Conservation (phyloP, 2,888 invertebrate species). For the Amblyteles armatorius region DNA sequence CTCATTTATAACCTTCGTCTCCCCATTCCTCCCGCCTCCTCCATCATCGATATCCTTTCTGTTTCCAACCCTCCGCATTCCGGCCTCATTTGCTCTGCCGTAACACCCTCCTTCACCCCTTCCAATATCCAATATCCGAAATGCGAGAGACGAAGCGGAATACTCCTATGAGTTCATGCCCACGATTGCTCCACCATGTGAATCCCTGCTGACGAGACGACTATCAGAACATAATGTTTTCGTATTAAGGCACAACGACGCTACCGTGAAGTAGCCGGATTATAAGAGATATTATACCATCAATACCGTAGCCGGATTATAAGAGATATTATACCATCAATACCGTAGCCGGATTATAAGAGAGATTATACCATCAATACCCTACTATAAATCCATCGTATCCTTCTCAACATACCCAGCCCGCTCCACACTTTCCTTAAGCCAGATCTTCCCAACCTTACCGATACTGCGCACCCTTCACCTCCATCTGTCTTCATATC, state of each 20-base stretch:
- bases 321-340: neutral
- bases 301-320: neutral
- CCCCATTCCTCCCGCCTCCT: neutral
- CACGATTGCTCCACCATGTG: neutral
- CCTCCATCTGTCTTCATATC: conserved; percentile 33
- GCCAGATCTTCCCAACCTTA: neutral
- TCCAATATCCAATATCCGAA: conserved; percentile 11
- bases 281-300: neutral
- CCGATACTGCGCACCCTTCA: neutral
- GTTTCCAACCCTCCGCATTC: conserved; percentile 2
- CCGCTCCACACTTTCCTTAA: neutral
- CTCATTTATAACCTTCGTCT: neutral
- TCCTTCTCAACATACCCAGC: neutral
- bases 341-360: too few species aligned
- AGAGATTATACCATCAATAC: too few species aligned
- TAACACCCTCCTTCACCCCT: neutral
- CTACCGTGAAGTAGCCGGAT: neutral
- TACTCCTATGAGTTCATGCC: neutral
- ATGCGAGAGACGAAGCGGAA: conserved; percentile 3
- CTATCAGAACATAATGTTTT: neutral
- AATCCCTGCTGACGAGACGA: too few species aligned
- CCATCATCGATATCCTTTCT: too few species aligned
- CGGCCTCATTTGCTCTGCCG: neutral
- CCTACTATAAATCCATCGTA: neutral
- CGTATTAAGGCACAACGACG: neutral